phyloP scores from a whole-genome alignment of 2,113 vertebrate genomes.

The Syngnathus floridae region DNA sequence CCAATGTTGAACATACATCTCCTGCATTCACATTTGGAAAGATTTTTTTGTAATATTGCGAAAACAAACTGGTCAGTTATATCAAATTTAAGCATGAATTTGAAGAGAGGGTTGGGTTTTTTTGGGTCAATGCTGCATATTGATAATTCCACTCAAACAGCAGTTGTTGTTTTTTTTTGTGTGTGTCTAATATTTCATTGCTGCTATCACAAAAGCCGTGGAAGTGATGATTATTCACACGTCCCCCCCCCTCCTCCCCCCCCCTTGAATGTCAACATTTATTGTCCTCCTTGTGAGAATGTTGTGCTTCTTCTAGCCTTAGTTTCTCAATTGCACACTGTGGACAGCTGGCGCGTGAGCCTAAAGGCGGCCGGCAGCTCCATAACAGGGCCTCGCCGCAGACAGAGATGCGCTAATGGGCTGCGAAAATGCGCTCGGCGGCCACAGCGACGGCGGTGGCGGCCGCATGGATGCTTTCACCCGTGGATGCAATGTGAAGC shows the following conservation, averaged over 20 bases:
- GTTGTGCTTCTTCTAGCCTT: constrained; percentile 38
- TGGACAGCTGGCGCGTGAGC: constrained; percentile 49
- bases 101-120: not conserved
- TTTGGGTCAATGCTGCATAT: not conserved
- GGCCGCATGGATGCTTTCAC: constrained; percentile 64
- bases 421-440: constrained; percentile 52
- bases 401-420: constrained; percentile 49
- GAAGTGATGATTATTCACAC: not conserved
- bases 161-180: not conserved
- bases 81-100: not conserved
- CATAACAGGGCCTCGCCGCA: constrained; percentile 57
- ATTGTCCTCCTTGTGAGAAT: constrained; percentile 31
- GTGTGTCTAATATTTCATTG: not conserved
- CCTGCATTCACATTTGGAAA: not conserved
- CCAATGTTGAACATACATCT: not conserved
- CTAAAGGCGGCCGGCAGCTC: constrained; percentile 48
- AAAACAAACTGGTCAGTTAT: not conserved
- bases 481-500: constrained; percentile 57
- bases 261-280: too few relatives aligned
- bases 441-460: constrained; percentile 26
- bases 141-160: constrained; percentile 11
- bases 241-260: not conserved
- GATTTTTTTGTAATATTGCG: not conserved
- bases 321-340: constrained; percentile 45
- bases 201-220: not conserved